Conservation (phyloP, 2,797 vertebrate genomes). For the Molossus molossus region DNA sequence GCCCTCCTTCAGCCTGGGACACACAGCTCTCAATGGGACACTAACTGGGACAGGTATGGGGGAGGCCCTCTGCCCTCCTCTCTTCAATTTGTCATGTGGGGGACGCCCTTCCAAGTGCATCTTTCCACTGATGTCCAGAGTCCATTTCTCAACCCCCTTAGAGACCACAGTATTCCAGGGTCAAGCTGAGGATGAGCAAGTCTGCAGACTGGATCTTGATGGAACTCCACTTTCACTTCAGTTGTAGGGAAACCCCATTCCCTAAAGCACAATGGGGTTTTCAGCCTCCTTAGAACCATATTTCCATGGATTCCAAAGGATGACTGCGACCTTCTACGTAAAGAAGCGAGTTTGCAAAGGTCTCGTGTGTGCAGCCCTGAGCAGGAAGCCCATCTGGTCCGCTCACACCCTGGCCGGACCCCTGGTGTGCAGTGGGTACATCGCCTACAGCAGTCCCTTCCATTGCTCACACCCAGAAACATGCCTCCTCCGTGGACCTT, state of each 20-base stretch:
- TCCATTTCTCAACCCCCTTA: background rate
- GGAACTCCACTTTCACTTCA: background rate
- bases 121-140: background rate
- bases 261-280: background rate
- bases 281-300: background rate
- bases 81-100: background rate
- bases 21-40: rapidly evolving
- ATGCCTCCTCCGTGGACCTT: rapidly evolving
- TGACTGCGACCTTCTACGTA: rapidly evolving
- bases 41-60: rapidly evolving
- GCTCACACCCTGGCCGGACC: rapidly evolving
- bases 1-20: rapidly evolving
- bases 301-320: rapidly evolving
- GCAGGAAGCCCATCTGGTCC: no score
- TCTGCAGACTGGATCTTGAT: no score
- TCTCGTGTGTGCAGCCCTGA: rapidly evolving
- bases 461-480: background rate
- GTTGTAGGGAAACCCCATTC: rapidly evolving
- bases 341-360: rapidly evolving
- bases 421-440: background rate
- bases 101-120: background rate
- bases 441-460: rapidly evolving
- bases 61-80: rapidly evolving
- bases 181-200: rapidly evolving
- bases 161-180: background rate